Evolutionary conservation across 2,888 invertebrate species (phyloP).

Genomic region (Diarsia rubi): DNA sequence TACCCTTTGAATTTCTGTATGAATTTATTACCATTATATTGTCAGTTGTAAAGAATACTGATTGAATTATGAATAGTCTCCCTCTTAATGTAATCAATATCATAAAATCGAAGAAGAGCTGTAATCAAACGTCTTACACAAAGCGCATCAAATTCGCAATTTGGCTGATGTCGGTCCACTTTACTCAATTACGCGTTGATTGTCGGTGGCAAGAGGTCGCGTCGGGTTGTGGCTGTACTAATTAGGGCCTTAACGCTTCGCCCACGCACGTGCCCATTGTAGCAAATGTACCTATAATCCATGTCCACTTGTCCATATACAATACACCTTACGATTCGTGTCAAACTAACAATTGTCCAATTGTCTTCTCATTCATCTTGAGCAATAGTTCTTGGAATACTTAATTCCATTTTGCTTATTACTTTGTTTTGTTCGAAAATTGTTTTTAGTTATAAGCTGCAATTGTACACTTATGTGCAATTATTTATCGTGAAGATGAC

Average conservation of each 20-base stretch:
- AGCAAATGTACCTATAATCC: constrained; percentile 71
- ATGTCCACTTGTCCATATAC: constrained; percentile 62
- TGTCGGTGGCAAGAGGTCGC: constrained; percentile 87
- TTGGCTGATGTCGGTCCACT: constrained; percentile 83
- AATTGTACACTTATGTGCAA: constrained; percentile 15
- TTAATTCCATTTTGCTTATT: constrained; percentile 19
- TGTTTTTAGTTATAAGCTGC: constrained; percentile 10
- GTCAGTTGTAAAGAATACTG: constrained; percentile 25
- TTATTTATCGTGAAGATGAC: constrained; percentile 33
- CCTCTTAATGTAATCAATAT: constrained; percentile 36
- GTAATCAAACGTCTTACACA: constrained; percentile 56
- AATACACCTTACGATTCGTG: constrained; percentile 66
- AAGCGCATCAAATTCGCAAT: constrained; percentile 79
- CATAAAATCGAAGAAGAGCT: constrained; percentile 39
- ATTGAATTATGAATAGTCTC: constrained; percentile 31
- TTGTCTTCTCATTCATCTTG: constrained; percentile 54
- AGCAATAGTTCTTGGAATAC: constrained; percentile 48
- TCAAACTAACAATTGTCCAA: constrained; percentile 58
- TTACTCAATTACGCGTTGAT: constrained; percentile 88
- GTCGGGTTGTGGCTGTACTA: constrained; percentile 85
- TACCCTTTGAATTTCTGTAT: constrained; percentile 46
- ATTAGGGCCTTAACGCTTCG: constrained; percentile 85
- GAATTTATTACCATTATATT: constrained; percentile 30
- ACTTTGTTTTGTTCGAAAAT: constrained; percentile 17
- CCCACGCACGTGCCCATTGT: constrained; percentile 84